These are phyloP conservation scores for Urocynchramus pylzowi DNA, from an alignment of 2,113 vertebrate species.

Conservation along the genomic window DNA sequence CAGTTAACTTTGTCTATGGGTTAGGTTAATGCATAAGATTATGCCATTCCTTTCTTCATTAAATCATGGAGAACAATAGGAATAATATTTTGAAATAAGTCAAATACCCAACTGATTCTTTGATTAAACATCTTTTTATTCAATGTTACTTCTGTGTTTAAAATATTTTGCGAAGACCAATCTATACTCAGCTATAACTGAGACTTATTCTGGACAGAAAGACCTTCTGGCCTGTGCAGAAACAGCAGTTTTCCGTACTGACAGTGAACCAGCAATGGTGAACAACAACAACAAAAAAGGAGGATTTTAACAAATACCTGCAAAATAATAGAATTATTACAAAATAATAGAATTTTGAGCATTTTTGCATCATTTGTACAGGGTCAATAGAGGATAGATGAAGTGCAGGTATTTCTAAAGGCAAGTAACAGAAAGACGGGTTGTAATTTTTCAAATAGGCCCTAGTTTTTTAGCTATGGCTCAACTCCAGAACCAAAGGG, in stretches of 20 bases:
- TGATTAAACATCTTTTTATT: background rate
- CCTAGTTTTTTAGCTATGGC: background rate
- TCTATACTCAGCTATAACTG: background rate
- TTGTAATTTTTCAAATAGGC: background rate
- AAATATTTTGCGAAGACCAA: background rate
- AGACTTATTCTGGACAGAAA: background rate
- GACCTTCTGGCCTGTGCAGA: background rate
- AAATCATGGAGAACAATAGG: background rate
- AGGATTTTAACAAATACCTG: background rate
- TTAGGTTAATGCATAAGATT: background rate
- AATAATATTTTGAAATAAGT: background rate
- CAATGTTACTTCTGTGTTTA: background rate
- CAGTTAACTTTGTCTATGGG: background rate
- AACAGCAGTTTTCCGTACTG: background rate
- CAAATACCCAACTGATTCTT: background rate
- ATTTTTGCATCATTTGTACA: background rate
- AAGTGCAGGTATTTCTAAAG: background rate
- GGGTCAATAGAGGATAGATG: rapidly evolving
- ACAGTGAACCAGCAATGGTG: background rate
- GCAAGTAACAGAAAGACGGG: background rate
- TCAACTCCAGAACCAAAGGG: background rate
- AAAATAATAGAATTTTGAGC: background rate
- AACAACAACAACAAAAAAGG: background rate
- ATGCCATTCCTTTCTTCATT: background rate
- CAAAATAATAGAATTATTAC: background rate